phyloP scores from a whole-genome alignment of 2,797 vertebrate genomes.

The Xenopus petersii region DNA sequence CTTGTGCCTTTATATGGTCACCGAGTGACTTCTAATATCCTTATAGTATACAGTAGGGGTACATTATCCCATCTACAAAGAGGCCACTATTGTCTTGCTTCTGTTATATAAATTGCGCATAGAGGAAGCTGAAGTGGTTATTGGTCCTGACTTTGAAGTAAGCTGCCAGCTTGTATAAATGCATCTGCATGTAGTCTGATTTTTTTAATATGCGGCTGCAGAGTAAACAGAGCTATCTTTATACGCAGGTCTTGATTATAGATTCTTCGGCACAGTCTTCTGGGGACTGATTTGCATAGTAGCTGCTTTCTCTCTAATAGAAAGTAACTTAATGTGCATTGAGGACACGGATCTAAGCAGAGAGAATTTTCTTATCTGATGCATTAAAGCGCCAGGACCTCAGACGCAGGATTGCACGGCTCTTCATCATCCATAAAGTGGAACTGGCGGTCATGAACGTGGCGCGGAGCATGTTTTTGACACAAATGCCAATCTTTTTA shows the following conservation, averaged over 20 bases:
- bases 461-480: too few relatives aligned
- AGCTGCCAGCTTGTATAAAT: conserved; percentile 6
- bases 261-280: background rate
- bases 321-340: conserved; percentile 30
- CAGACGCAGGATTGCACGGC: background rate
- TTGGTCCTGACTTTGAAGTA: background rate
- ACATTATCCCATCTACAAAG: too few relatives aligned
- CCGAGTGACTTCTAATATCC: too few relatives aligned
- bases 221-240: conserved; percentile 11
- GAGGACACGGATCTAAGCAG: background rate
- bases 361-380: background rate
- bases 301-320: conserved; percentile 16
- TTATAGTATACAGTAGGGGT: too few relatives aligned
- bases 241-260: conserved; percentile 11
- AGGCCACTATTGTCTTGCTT: too few relatives aligned
- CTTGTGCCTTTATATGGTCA: too few relatives aligned
- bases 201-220: conserved; percentile 1
- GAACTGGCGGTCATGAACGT: too few relatives aligned
- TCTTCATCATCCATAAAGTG: too few relatives aligned
- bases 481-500: too few relatives aligned
- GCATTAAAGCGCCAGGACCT: background rate
- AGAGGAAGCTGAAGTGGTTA: background rate
- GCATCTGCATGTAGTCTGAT: background rate
- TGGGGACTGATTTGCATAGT: conserved; percentile 20
- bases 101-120: too few relatives aligned